Evolutionary conservation across 2,797 vertebrate genomes (phyloP).

Genomic region (Galaxias olidus): DNA sequence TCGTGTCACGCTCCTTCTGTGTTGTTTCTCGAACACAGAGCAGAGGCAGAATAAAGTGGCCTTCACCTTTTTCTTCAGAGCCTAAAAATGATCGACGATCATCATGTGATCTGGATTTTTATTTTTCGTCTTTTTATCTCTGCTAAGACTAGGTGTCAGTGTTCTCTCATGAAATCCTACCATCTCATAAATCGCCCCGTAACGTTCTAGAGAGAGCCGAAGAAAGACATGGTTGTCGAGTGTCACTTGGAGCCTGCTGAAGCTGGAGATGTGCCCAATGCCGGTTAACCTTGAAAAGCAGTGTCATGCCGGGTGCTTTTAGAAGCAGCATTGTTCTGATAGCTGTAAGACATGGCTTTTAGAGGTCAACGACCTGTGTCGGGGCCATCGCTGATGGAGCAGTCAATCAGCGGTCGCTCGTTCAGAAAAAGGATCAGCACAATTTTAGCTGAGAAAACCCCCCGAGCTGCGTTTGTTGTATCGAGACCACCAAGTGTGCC

Average conservation of each 20-base stretch:
- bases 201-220: slow-evolving; percentile 28
- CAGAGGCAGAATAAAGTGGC: no score
- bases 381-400: background rate
- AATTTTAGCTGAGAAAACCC: slow-evolving; percentile 22
- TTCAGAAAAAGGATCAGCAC: slow-evolving; percentile 38
- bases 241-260: slow-evolving; percentile 8
- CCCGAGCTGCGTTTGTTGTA: slow-evolving; percentile 28
- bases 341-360: slow-evolving; percentile 26
- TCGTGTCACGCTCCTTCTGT: no score
- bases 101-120: no score
- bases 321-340: slow-evolving; percentile 27
- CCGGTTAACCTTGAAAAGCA: slow-evolving; percentile 37
- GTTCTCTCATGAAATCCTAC: slow-evolving; percentile 15
- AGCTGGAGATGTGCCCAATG: slow-evolving; percentile 32
- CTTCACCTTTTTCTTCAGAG: no score
- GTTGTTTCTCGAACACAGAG: no score
- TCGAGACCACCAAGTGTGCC: slow-evolving; percentile 31
- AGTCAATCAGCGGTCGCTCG: slow-evolving; percentile 5
- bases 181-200: no score
- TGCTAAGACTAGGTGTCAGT: slow-evolving; percentile 21
- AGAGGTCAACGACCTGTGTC: slow-evolving; percentile 7
- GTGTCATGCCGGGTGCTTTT: slow-evolving; percentile 24
- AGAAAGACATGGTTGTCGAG: slow-evolving; percentile 24
- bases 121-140: background rate
- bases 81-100: no score